Evolutionary conservation across 64 coral and sea anemone genomes (phyloP), one percentile per base, ranked within the genome.

Genomic region (Montipora capricornis): DNA sequence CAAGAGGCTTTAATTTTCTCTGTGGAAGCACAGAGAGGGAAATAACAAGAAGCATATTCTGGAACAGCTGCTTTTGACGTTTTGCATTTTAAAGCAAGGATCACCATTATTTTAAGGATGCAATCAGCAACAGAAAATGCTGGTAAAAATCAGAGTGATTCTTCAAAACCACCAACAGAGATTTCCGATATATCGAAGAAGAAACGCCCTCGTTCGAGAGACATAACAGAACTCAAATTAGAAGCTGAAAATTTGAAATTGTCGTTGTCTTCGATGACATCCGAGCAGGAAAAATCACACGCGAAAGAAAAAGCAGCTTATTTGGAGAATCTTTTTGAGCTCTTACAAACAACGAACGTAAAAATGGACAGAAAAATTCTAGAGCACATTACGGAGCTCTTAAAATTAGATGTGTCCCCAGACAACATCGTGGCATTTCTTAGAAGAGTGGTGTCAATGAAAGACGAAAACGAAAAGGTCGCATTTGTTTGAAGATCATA

Each of bases 301-400:
- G 62, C 66, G 3, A 86, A 73, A 71, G 64, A 86, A 73, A 86
- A 64, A 50, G 47, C 82, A 48, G 82, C 64, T 4, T 50, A 71
- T 86, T 86, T 71, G 67, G 66, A 86, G n/a, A 47, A 86, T 49
- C 66, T 86, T 7, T 86, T 51, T 22, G 62, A 86, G 14, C 47
- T 86, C 6, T 49, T 86, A 50, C 62, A 49, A 64, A 71, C 82
- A 44, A 86, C 82, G 6, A 86, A 73, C 47, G 82, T 86, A 2
- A 86, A 73, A 68, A 86, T 86, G 45, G 82, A 86, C 60, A 86
- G 66, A 70, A 86, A 86, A 86, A 37, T 86, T 6, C 44, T 86
- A 19, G 82, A 86, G 17, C 62, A 86, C 66, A 86, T 86, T 73
- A 44, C 17, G 46, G 82, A 86, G 10, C 82, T 86, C 7, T 67